phyloP scores from a whole-genome alignment of 2,888 invertebrate species.

The Diarsia rubi region DNA sequence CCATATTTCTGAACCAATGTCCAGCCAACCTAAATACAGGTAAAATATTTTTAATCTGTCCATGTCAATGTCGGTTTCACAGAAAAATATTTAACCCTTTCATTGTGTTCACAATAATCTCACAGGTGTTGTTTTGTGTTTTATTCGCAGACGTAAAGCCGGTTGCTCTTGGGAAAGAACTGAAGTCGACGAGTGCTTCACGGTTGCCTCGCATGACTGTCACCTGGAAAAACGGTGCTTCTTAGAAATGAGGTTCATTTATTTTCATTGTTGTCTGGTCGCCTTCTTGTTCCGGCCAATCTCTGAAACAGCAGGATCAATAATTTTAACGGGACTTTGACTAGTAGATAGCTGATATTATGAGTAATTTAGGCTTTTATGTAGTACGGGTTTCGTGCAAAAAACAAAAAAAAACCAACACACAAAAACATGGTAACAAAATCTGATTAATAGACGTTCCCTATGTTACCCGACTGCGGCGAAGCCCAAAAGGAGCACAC shows the following conservation, averaged over 20 bases:
- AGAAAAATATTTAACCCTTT: not conserved
- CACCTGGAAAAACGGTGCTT: not conserved
- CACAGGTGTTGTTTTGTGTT: not conserved
- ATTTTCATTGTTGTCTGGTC: too few relatives aligned
- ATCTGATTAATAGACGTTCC: too few relatives aligned
- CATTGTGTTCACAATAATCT: not conserved
- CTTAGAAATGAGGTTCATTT: not conserved
- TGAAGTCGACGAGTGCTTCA: not conserved
- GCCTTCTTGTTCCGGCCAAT: too few relatives aligned
- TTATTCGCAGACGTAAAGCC: not conserved
- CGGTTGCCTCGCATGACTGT: not conserved
- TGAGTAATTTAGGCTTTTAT: too few relatives aligned
- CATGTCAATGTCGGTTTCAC: not conserved
- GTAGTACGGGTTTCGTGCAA: too few relatives aligned
- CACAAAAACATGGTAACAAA: too few relatives aligned
- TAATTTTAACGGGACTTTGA: too few relatives aligned
- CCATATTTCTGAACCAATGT: not conserved
- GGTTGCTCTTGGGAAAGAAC: not conserved
- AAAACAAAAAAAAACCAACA: too few relatives aligned
- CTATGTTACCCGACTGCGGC: too few relatives aligned
- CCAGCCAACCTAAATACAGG: not conserved
- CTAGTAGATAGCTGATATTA: too few relatives aligned
- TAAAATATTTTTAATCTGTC: not conserved
- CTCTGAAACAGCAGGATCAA: too few relatives aligned
- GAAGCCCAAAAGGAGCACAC: too few relatives aligned